Evolutionary conservation across 2,888 invertebrate genomes (phyloP).

Genomic region (Rotaria socialis): DNA sequence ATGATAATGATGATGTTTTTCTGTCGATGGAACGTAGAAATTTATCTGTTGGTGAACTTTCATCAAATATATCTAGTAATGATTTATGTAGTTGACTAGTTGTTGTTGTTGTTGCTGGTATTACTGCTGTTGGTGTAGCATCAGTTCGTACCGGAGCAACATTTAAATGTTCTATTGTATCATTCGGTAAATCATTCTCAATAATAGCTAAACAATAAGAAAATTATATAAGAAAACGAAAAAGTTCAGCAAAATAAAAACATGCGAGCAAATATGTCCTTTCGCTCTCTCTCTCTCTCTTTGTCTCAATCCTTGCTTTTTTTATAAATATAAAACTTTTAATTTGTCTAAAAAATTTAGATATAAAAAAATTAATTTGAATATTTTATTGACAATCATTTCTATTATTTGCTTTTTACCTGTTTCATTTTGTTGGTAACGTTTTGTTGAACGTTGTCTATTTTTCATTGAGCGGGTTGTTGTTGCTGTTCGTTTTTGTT

Average conservation of each 20-base stretch:
- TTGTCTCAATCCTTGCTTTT: not conserved
- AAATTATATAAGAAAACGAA: not conserved
- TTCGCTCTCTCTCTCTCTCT: not conserved
- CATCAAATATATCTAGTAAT: not conserved
- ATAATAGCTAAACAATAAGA: not conserved
- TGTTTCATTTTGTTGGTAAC: not conserved
- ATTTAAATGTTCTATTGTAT: constrained; percentile 5
- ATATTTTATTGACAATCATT: not conserved
- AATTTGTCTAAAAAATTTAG: not conserved
- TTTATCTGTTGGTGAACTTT: not conserved
- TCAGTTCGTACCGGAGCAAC: not conserved
- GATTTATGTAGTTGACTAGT: not conserved
- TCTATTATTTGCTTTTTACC: not conserved
- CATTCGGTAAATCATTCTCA: constrained; percentile 12
- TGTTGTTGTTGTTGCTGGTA: not conserved
- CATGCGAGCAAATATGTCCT: no score
- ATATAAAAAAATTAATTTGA: not conserved
- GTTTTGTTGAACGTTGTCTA: not conserved
- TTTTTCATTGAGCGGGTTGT: constrained; percentile 17
- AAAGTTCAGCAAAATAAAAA: not conserved
- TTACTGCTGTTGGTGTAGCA: not conserved
- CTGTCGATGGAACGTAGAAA: not conserved
- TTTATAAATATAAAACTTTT: not conserved
- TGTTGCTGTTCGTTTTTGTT: constrained; percentile 33
- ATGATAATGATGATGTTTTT: not conserved